Percentiles rank a stretch among this genome's conserved stretches.
Conservation (phyloP, 2,113 vertebrate species). For the Pteronura brasiliensis region DNA sequence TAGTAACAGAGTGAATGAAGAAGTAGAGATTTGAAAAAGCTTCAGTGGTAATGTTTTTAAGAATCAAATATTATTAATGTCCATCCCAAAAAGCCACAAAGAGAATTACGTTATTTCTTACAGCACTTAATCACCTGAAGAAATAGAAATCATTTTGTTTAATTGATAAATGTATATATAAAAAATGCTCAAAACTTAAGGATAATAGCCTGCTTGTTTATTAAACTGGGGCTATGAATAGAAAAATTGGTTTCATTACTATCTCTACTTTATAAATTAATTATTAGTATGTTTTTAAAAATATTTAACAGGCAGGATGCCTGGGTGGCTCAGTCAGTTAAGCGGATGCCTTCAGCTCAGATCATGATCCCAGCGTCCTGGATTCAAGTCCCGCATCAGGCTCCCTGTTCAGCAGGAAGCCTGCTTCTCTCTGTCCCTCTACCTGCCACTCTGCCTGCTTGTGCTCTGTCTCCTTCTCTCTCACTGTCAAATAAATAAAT, state of each 20-base stretch:
- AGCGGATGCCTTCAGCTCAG: too few species aligned
- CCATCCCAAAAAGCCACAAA: neutral
- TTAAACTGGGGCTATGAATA: neutral
- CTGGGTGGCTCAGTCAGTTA: too few species aligned
- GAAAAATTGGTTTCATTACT: neutral
- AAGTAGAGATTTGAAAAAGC: conserved; percentile 6
- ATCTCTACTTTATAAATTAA: neutral
- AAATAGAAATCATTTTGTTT: neutral
- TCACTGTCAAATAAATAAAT: too few species aligned
- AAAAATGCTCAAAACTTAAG: neutral
- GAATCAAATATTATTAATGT: neutral
- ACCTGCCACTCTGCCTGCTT: too few species aligned
- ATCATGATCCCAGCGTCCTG: too few species aligned
- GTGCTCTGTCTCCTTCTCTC: too few species aligned
- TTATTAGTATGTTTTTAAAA: neutral
- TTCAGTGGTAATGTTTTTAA: neutral
- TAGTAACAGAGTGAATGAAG: neutral
- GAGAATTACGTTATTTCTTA: neutral
- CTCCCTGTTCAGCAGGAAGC: too few species aligned
- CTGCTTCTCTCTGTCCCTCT: too few species aligned
- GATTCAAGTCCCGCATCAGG: too few species aligned
- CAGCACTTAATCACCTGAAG: neutral
- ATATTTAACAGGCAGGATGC: neutral
- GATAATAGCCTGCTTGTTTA: neutral
- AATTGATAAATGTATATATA: neutral